Base-by-base conservation (phyloP, 2,888 invertebrate species). In the Laothoe populi region DNA sequence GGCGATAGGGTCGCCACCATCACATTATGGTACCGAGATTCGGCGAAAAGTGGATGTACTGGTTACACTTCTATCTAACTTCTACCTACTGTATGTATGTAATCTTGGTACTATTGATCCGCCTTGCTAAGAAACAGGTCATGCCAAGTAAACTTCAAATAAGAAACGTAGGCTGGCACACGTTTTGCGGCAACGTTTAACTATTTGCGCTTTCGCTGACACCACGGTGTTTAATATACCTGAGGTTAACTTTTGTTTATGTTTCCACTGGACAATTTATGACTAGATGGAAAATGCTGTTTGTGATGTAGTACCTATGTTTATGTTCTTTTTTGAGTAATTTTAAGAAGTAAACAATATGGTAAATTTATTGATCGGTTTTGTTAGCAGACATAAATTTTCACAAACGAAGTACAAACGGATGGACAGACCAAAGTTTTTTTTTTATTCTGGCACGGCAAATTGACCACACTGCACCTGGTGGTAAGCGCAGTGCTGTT, bases 141-240 rank as follows among this genome's bases (percentile, higher is more conserved):
- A 19, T n/a, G 24, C 5, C 53, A 16, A 35, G 31, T 31, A 53
- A 53, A 53, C 31, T 19, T 35, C 35, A 35, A 53, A 53, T 53
- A 53, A 23, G 48, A n/a, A 53, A 44, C 7, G 5, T 44, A 7
- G 24, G 24, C 10, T 19, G 11, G 31, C n/a, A n/a, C n/a, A n/a
- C 23, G 42, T 42, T 63, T 60, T 60, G 63, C 63, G 57, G 63
- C 48, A 60, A 60, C 24, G 60, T 57, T 53, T 63, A 44, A 45
- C 35, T 60, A 60, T 63, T 63, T 63, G 60, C 60, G 40, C 63
- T 63, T 63, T 63, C 63, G 19, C 57, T 31, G n/a, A n/a, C 35
- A 60, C 57, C 13, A n/a, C 48, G 4, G n/a, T 31, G 49, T 31
- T 53, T 44, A 44, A 44, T 24, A 24, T n/a, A 45, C 45, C 10